Conservation (phyloP, 2,888 invertebrate genomes). For the Drosophila villosipedis region DNA sequence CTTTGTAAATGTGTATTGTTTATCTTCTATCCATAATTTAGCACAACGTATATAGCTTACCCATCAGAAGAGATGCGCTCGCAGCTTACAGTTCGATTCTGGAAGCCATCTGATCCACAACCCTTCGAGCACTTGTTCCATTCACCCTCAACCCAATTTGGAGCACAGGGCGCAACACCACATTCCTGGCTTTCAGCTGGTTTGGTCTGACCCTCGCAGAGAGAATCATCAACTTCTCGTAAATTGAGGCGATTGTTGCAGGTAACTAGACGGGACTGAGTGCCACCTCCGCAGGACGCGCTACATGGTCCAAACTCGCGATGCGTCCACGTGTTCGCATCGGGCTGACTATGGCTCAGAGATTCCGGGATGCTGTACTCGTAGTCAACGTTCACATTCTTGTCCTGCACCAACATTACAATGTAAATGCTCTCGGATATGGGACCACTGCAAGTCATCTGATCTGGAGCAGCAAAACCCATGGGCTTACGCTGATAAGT, state of each 20-base stretch:
- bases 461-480: constrained; percentile 94
- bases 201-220: constrained; percentile 92
- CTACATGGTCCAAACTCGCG: constrained; percentile 91
- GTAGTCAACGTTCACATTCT: constrained; percentile 93
- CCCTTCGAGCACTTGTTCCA: constrained; percentile 94
- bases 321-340: constrained; percentile 93
- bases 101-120: constrained; percentile 92
- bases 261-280: constrained; percentile 90
- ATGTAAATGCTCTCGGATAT: constrained; percentile 95
- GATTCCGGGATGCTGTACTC: constrained; percentile 95
- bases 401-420: constrained; percentile 92
- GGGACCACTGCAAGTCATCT: constrained; percentile 93
- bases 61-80: constrained; percentile 92
- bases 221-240: constrained; percentile 89
- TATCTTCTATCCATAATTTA: accelerated
- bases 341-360: constrained; percentile 88
- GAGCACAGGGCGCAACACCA: constrained; percentile 91
- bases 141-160: constrained; percentile 91
- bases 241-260: constrained; percentile 92
- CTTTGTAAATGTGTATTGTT: constrained; percentile 74
- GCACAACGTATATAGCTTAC: constrained; percentile 74
- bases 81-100: constrained; percentile 91
- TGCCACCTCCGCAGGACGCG: constrained; percentile 96
- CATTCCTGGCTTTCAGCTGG: constrained; percentile 91
- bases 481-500: constrained; percentile 93